Evolutionary conservation across 2,113 vertebrate species (phyloP), one percentile per base, ranked within the genome.

Genomic region (Brevimyrus niger): DNA sequence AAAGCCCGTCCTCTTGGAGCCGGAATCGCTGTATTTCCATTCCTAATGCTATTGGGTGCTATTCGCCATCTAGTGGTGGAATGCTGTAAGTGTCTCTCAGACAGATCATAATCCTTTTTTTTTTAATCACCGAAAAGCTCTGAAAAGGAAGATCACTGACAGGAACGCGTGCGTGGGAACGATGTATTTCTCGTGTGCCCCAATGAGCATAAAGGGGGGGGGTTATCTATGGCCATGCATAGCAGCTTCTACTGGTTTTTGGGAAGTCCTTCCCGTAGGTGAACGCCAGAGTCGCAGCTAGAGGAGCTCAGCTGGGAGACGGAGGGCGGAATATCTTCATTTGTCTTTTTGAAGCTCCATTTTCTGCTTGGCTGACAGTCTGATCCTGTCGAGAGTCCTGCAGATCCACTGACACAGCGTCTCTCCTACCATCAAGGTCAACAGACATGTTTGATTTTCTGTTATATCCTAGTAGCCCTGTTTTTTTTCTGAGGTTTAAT

Each of bases 251-350:
- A 27, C 17, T 6, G 73, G 13, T 80, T 42, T 80, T 80, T 21
- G 73, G 73, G 73, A 80, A 38, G 35, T 76, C 73, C 73, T 76
- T 76, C 31, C 69, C 31, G 73, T 38, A 7, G 73, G 13, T 42
- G 73, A 76, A 7, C 73, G 46, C 21, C 73, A 80, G 19, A 80
- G 73, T 17, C 73, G 31, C 73, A 35, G 73, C 73, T 42, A 0
- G 98, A 98, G 92, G 96, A 96, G 73, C 96, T 97, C 13, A 96
- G 96, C 93, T 99, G 98, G 96, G 98, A 99, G 88, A 98, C 98
- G 93, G 98, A 99, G 76, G 98, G 99, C 89, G 98, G 94, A 95
- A 91, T 61, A 38, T 58, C 87, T 88, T 58, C 51, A 38, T 19
- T 15, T 87, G 35, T 44, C 31, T 35, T 50, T 42, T 44, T 87